Conservation (phyloP, 1,140 invertebrate species). For the Aphis gossypii region DNA sequence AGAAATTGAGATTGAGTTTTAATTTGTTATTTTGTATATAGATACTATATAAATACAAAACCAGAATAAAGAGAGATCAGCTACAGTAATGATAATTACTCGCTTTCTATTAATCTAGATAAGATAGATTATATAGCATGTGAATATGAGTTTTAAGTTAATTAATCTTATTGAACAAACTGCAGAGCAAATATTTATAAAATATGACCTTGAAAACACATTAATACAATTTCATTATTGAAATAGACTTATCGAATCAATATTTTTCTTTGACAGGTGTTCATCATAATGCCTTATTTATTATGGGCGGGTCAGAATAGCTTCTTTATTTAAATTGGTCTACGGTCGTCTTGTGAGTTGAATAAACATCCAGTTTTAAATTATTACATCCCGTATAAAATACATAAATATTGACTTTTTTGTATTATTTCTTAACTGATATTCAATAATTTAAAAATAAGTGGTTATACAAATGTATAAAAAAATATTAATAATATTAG, state of each 20-base stretch:
- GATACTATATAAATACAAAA: neutral
- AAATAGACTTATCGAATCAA: neutral
- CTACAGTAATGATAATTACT: conserved; percentile 17
- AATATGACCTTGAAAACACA: neutral
- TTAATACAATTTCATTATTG: conserved; percentile 33
- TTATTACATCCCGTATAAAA: neutral
- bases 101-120: conserved; percentile 26
- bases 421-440: neutral
- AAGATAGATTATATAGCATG: neutral
- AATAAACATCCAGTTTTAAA: neutral
- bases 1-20: conserved; percentile 41
- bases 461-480: neutral
- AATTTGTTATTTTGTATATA: neutral
- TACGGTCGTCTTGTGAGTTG: neutral
- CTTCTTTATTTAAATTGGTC: conserved; percentile 8
- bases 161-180: neutral
- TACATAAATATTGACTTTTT: neutral
- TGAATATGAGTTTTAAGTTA: conserved; percentile 11
- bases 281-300: conserved; percentile 20
- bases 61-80: conserved; percentile 51
- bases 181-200: neutral
- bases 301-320: conserved; percentile 23
- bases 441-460: neutral
- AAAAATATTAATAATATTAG: neutral
- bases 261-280: conserved; percentile 33